Evolutionary conservation across 1,140 invertebrate genomes (phyloP), one percentile per base, ranked within the genome.

Genomic region (Globodera rostochiensis): DNA sequence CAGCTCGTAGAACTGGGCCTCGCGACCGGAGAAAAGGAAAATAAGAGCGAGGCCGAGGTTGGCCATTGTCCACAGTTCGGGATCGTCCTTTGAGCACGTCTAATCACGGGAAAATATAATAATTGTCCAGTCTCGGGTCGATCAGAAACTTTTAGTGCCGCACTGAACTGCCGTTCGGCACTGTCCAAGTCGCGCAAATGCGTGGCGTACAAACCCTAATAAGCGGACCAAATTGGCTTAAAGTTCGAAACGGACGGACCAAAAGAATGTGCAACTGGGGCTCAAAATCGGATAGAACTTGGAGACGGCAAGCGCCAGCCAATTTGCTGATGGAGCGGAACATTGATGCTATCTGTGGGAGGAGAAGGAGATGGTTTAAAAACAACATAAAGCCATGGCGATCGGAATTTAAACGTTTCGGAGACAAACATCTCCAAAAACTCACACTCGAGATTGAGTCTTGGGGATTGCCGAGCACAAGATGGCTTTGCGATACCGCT

Each of bases 191-290:
- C 25, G 25, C 83, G 74, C 74, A 84, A 60, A 73, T 79, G 86
- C 4, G 75, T 50, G 21, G 81, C 57, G 46, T 86, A 86, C 46
- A 87, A 73, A 74, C 84, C 84, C 83, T 84, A 36, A 45, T 15
- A 86, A 84, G 36, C 21, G 49, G 45, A 47, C 25, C 25, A 82
- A n/a, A 45, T 82, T 46, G 45, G 13, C 4, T 13, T 36, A 45
- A 70, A 11, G 47, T 25, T 36, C 45, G n/a, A 74, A 82, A 73
- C 8, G 46, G 11, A 53, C 49, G 49, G 19, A 84, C 83, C 76
- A 85, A 73, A 66, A 86, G 11, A 9, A 80, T 85, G 47, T 85
- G 84, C 21, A 84, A 13, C 57, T 85, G 84, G 19, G 84, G 53
- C 66, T 85, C 80, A 70, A 85, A 85, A 73, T 85, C 85, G 9